Base-by-base conservation (phyloP, 2,797 vertebrate genomes). In the Diplodus sargus region DNA sequence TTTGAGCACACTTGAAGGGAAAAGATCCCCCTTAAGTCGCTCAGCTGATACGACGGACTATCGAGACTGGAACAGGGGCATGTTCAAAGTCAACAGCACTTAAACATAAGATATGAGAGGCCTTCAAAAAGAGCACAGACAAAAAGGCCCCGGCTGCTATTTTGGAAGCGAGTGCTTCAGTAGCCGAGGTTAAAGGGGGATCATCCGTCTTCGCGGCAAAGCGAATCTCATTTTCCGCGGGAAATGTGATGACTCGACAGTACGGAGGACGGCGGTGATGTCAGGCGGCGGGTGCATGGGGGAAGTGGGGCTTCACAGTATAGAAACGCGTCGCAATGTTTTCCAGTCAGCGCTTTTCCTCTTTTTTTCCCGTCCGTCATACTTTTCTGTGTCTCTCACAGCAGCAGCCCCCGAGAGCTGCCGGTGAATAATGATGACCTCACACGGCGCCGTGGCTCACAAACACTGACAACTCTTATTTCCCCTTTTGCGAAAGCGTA, bases 21-120 rank as follows among this genome's bases (percentile, higher is more conserved):
- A 85, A 81, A n/a, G 20, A 78, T 65, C 57, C 80, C 51, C 63
- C 75, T 88, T 68, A 75, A 85, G 81, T 61, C 47, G 16, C 75
- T 68, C 60, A 48, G 72, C 80, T 82, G 81, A 87, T 83, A 73
- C 4, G 43, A 49, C 12, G 14, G 69, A 82, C 79, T 66, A 78
- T 85, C 72, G 68, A 80, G 86, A 65, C 68, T 60, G 22, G 43
- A 81, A 84, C 76, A 51, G 79, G 82, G 83, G 74, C 64, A 72
- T 28, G 81, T 85, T 92, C 83, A 91, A 90, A 92, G 91, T 91
- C 91, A 90, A 92, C 70, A 87, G 88, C 87, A 85, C 89, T 92
- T 90, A 76, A 89, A 87, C 68, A 59, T 22, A 52, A 83, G 87
- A 86, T 82, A 87, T 65, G 74, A 84, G 77, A 74, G 77, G 86